A percentile compares a stretch with the other conserved stretches of the same genome.
Evolutionary conservation across 1,140 invertebrate genomes (phyloP).

Genomic region (Drosophila bipectinata): DNA sequence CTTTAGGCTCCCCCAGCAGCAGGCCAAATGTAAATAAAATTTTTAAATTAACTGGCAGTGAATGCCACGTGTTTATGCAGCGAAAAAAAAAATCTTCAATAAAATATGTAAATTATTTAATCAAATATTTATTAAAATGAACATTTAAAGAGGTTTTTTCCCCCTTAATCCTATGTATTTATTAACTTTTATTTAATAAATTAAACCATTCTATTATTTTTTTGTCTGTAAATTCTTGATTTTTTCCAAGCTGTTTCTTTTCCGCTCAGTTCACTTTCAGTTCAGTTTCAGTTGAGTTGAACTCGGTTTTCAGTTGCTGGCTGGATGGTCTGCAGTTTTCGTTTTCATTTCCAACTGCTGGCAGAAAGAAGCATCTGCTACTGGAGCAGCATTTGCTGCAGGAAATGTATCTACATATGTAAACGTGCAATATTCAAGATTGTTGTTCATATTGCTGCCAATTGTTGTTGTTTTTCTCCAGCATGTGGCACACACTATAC

Average conservation of each 20-base stretch:
- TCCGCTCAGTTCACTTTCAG: slow-evolving; percentile 37
- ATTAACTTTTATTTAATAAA: too few relatives aligned
- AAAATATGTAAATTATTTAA: background rate
- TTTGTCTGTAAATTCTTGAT: slow-evolving; percentile 5
- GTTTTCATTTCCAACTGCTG: slow-evolving; percentile 9
- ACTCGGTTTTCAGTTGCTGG: slow-evolving; percentile 4
- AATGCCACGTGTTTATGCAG: slow-evolving; percentile 56
- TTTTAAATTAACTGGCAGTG: slow-evolving; percentile 73
- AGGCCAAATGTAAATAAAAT: slow-evolving; percentile 77
- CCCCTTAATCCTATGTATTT: too few relatives aligned
- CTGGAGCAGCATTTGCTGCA: slow-evolving; percentile 57
- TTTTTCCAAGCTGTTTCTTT: slow-evolving; percentile 19
- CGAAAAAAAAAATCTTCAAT: too few relatives aligned
- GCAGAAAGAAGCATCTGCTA: slow-evolving; percentile 27
- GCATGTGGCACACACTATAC: slow-evolving; percentile 16
- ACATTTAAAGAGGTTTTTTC: background rate
- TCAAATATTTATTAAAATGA: background rate
- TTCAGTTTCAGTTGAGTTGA: slow-evolving; percentile 27
- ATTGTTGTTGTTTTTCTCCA: slow-evolving; percentile 26
- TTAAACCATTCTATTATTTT: background rate
- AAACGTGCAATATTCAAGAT: slow-evolving; percentile 78
- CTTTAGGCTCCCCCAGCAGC: slow-evolving; percentile 25
- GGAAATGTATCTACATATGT: slow-evolving; percentile 82
- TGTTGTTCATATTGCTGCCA: slow-evolving; percentile 77
- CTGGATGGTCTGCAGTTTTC: background rate